Evolutionary conservation across 2,113 vertebrate species (phyloP), one percentile per base, ranked within the genome.

Genomic region (Camelus bactrianus): DNA sequence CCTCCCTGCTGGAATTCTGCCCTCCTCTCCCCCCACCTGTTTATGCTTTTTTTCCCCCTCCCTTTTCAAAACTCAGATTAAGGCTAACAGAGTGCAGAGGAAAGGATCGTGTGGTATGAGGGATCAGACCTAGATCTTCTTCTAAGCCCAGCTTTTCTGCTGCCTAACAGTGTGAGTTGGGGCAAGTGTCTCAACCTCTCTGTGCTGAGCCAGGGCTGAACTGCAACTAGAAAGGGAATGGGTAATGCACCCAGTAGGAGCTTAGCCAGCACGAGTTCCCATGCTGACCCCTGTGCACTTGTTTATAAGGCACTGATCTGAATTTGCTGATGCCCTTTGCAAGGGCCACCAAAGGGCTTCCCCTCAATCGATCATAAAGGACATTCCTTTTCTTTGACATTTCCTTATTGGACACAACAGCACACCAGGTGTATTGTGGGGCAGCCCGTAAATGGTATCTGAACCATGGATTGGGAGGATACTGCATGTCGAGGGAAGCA

Each of bases 341-440:
- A 1, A 80, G 15, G 56, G 19, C 75, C 54, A 54, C 30, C 22
- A 35, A 13, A 5, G 60, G 58, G 24, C 62, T 13, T 62, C 81
- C 28, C 60, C 2, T 3, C 2, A 16, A 30, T 24, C 30, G 0
- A 10, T 60, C 58, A 38, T 7, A 46, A 82, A 85, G 67, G 76
- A 6, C 28, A 46, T 42, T 54, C 64, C 54, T 82, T 93, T n/a
- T 54, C 89, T 85, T 28, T 16, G 76, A 35, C 42, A 48, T 73
- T 92, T 96, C 92, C 83, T 96, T 48, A 80, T 46, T 75, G 38
- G 14, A 16, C 54, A 5, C 26, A 3, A 6, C 11, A 30, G n/a
- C 48, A 14, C 8, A 38, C 28, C 16, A 22, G 17, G 26, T 24
- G 60, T 15, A 15, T 7, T 22, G 20, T 22, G 72, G 69, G 72